phyloP scores from a whole-genome alignment of 2,888 invertebrate genomes.

The Resseliella maxima region DNA sequence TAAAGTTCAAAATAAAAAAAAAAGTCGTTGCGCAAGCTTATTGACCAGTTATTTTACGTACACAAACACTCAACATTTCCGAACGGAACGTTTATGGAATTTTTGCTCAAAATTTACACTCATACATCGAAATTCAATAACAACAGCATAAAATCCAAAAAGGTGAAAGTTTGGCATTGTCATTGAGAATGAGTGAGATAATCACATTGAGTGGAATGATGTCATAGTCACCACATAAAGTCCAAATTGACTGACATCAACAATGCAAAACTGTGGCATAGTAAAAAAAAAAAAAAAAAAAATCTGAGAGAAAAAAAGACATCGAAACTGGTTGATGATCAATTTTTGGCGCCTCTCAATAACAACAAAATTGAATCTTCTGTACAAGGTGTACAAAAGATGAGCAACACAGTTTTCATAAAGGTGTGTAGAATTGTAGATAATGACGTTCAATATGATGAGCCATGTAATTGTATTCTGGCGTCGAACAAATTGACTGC shows the following conservation, averaged over 20 bases:
- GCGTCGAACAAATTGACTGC: not conserved
- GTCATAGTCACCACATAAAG: slow-evolving; percentile 22
- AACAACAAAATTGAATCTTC: not conserved
- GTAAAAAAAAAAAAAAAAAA: too few relatives aligned
- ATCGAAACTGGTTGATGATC: not conserved
- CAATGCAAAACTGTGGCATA: not conserved
- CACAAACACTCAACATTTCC: not conserved
- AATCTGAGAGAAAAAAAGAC: not conserved
- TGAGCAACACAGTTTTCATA: not conserved
- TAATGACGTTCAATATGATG: slow-evolving; percentile 12
- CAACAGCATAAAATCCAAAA: not conserved
- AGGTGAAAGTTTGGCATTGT: not conserved
- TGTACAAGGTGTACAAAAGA: not conserved
- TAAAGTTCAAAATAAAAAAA: not conserved
- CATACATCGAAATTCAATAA: not conserved
- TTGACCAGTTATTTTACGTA: not conserved
- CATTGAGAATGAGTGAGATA: slow-evolving; percentile 39
- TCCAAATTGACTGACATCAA: not conserved
- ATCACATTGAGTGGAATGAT: slow-evolving; percentile 40
- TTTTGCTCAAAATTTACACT: slow-evolving; percentile 38
- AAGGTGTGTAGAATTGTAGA: not conserved
- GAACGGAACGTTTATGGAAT: slow-evolving; percentile 3
- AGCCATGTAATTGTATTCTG: not conserved
- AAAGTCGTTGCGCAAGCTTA: slow-evolving; percentile 54
- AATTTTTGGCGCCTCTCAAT: slow-evolving; percentile 11